Conservation (phyloP, 1,140 invertebrate species). For the Oreohelix idahoensis region DNA sequence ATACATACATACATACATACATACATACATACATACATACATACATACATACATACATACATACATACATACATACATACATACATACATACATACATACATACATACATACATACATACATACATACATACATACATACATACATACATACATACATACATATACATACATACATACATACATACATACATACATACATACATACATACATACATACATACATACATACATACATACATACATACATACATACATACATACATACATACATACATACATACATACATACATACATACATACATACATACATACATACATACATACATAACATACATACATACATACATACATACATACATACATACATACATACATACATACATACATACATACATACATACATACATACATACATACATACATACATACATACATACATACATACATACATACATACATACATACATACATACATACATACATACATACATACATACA, state of each 20-base stretch:
- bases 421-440: constrained; percentile 22
- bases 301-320: constrained; percentile 22
- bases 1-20: constrained; percentile 14
- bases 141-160: constrained; percentile 21
- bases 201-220: constrained; percentile 26
- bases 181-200: constrained; percentile 22
- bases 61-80: constrained; percentile 22
- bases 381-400: constrained; percentile 20
- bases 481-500: constrained; percentile 15
- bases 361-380: constrained; percentile 12
- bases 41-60: constrained; percentile 22
- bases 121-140: constrained; percentile 22
- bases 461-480: constrained; percentile 22
- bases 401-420: constrained; percentile 22
- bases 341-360: constrained; percentile 17
- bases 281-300: constrained; percentile 22
- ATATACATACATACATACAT: constrained; percentile 22
- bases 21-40: constrained; percentile 7
- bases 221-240: constrained; percentile 16
- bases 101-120: constrained; percentile 22
- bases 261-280: constrained; percentile 24
- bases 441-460: constrained; percentile 22
- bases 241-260: constrained; percentile 17
- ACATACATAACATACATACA: no score
- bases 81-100: constrained; percentile 22